Evolutionary conservation across 2,888 invertebrate genomes (phyloP).

Genomic region (Diogma glabrata): DNA sequence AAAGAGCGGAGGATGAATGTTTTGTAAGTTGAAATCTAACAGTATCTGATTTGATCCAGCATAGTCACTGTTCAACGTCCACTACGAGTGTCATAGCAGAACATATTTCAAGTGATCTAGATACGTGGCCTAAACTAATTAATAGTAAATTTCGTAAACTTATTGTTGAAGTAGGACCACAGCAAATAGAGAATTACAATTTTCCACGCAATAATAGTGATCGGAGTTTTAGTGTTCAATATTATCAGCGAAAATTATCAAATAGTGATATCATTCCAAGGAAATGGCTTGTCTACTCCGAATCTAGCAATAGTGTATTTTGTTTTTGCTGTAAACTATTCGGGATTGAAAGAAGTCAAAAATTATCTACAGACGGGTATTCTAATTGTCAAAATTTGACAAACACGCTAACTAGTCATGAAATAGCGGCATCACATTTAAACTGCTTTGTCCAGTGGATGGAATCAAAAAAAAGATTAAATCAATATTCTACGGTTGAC

Average conservation of each 20-base stretch:
- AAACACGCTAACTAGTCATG: neutral
- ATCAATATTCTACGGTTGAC: neutral
- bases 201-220: neutral
- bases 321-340: neutral
- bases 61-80: neutral
- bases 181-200: neutral
- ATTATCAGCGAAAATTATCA: slow-evolving; percentile 1
- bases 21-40: too few relatives aligned
- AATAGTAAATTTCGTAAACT: neutral
- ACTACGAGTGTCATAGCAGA: neutral
- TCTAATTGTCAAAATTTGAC: too few relatives aligned
- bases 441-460: neutral
- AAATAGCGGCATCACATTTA: slow-evolving; percentile 1
- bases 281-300: neutral
- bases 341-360: too few relatives aligned
- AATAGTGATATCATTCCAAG: neutral
- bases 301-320: neutral
- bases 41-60: neutral
- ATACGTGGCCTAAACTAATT: neutral
- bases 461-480: neutral
- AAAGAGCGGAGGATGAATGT: neutral
- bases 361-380: too few relatives aligned
- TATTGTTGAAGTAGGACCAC: neutral
- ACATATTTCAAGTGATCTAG: neutral
- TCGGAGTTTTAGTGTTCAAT: neutral